Conservation (phyloP, 2,888 invertebrate species). For the Drosophila limbata region DNA sequence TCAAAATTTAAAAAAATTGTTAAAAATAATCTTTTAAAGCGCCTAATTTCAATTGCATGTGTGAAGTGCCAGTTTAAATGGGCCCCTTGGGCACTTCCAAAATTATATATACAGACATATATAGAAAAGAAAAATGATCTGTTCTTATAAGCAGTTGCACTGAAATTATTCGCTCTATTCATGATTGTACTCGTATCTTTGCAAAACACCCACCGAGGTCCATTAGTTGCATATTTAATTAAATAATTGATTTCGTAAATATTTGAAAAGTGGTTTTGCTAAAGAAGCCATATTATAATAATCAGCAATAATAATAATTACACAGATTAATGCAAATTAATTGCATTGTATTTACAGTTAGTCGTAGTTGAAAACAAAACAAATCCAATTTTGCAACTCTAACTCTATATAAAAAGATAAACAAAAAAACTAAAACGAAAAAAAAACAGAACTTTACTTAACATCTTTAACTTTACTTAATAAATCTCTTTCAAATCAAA, state of each 20-base stretch:
- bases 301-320: constrained; percentile 36
- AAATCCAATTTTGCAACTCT: constrained; percentile 47
- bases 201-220: constrained; percentile 71
- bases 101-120: background rate
- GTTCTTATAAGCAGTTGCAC: constrained; percentile 11
- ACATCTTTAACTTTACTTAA: constrained; percentile 76
- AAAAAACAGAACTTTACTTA: constrained; percentile 54
- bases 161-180: constrained; percentile 44
- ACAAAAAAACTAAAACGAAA: constrained; percentile 9
- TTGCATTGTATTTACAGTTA: constrained; percentile 48
- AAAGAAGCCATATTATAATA: constrained; percentile 35
- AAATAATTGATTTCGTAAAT: constrained; percentile 7
- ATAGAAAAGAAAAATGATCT: background rate
- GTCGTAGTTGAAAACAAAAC: constrained; percentile 36
- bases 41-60: constrained; percentile 45
- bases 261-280: constrained; percentile 57
- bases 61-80: constrained; percentile 20
- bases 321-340: constrained; percentile 22
- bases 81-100: constrained; percentile 30
- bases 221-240: constrained; percentile 42
- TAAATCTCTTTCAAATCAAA: constrained; percentile 80
- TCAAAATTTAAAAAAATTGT: constrained; percentile 4
- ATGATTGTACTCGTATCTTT: constrained; percentile 51
- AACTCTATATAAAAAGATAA: constrained; percentile 28
- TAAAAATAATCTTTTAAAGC: constrained; percentile 17